Conservation (phyloP, 2,888 invertebrate species). For the Oscheius sp. region DNA sequence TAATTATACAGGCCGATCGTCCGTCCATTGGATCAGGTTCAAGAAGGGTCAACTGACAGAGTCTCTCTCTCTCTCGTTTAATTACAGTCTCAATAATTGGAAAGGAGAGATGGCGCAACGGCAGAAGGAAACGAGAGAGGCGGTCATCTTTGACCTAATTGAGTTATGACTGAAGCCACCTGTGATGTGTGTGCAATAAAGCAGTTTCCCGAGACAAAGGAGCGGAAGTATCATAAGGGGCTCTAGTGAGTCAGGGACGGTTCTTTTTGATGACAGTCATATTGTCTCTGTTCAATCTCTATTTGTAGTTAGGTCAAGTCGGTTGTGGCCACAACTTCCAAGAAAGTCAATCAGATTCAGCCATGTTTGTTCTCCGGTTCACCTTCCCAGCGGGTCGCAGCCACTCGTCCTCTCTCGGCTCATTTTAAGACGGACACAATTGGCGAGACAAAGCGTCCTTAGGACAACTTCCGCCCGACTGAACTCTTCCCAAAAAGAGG, state of each 20-base stretch:
- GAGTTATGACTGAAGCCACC: conserved; percentile 32
- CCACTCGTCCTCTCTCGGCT: conserved; percentile 19
- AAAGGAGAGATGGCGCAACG: conserved; percentile 20
- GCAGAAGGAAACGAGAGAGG: not conserved
- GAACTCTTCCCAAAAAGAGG: not conserved
- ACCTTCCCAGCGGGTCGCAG: conserved; percentile 12
- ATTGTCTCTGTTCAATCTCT: too few relatives aligned
- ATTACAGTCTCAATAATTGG: conserved; percentile 32
- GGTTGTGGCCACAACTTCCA: too few relatives aligned
- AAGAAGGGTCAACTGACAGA: not conserved
- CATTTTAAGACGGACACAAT: conserved; percentile 21
- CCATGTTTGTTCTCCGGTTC: too few relatives aligned
- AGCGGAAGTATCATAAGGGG: too few relatives aligned
- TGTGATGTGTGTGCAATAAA: conserved; percentile 3
- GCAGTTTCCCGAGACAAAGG: too few relatives aligned
- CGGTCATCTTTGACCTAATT: conserved; percentile 21
- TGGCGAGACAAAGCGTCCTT: not conserved
- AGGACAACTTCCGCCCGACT: conserved; percentile 23
- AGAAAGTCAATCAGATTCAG: too few relatives aligned
- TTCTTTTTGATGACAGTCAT: too few relatives aligned
- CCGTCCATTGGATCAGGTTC: conserved; percentile 17
- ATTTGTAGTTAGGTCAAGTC: too few relatives aligned
- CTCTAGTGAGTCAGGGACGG: too few relatives aligned
- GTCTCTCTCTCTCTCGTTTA: not conserved
- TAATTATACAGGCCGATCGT: not conserved